Base-by-base conservation (phyloP, 37 sponge, comb jelly and placozoan genomes). In the Ephydatia muelleri region DNA sequence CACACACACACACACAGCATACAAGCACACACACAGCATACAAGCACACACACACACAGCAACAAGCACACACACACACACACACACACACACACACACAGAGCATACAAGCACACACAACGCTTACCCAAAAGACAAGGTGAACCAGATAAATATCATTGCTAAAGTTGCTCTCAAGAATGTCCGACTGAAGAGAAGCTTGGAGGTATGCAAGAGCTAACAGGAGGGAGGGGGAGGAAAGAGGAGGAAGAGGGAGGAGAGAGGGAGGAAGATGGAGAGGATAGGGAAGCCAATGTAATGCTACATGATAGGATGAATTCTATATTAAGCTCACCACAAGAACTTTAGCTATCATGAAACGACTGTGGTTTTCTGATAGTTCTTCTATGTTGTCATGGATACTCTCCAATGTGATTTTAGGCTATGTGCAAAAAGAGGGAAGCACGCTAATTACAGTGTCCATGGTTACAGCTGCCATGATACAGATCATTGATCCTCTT, bases 71-170 rank as follows among this genome's bases (percentile, higher is more conserved):
- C 47, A 43, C 47, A 43, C 47, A 57, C 57, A 57, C 57, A 57
- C 57, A 57, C 57, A 57, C 57, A 33, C 72, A 34, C 32, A 30
- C 72, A 71, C 81, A 82, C 25, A 75, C 28, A 79, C 14, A 80
- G n/a, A n/a, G n/a, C n/a, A n/a, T n/a, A n/a, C n/a, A n/a, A n/a
- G n/a, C 5, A 48, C 25, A 31, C 36, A 31, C 32, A n/a, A 43
- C 39, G 67, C 86, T 88, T 21, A 93, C 94, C 94, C 94, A 70
- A 90, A 93, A 49, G 94, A 93, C 65, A 93, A 76, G 25, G 90
- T 90, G 78, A 93, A 86, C 75, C 73, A 82, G 14, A 89, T 65
- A 43, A 77, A 31, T 2, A 83, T 19, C 88, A 93, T 84, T 13
- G 87, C 79, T 2, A 83, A 9, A 1, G 87, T 83, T 19, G 82